These are phyloP conservation scores for Champsocephalus gunnari DNA, from an alignment of 2,797 vertebrate species.

Conservation along the genomic window DNA sequence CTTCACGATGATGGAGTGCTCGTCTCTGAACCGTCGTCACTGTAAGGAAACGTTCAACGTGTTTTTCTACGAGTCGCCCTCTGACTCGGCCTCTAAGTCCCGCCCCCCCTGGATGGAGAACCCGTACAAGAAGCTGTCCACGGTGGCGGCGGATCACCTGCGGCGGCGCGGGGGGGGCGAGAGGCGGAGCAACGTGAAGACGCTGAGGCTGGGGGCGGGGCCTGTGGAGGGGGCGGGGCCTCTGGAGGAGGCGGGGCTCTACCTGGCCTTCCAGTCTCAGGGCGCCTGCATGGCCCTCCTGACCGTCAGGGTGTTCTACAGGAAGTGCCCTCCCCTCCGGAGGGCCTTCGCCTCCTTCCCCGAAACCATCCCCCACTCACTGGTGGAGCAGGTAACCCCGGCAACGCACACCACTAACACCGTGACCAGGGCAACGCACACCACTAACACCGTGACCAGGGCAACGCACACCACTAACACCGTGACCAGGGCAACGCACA, in stretches of 20 bases:
- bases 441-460: too few relatives aligned
- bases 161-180: slow-evolving; percentile 70
- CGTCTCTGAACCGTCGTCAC: slow-evolving; percentile 78
- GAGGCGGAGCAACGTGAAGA: slow-evolving; percentile 85
- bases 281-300: slow-evolving; percentile 91
- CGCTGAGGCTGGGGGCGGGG: slow-evolving; percentile 74
- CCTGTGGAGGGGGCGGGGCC: slow-evolving; percentile 76
- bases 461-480: too few relatives aligned
- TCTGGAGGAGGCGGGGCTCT: slow-evolving; percentile 82
- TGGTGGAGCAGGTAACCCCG: slow-evolving; percentile 85
- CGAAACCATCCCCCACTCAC: slow-evolving; percentile 85
- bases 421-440: neutral
- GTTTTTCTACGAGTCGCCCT: slow-evolving; percentile 82
- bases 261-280: slow-evolving; percentile 90
- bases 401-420: too few relatives aligned
- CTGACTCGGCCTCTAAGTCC: slow-evolving; percentile 77
- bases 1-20: slow-evolving; percentile 91
- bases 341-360: slow-evolving; percentile 86
- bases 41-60: slow-evolving; percentile 93
- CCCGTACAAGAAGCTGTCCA: slow-evolving; percentile 88
- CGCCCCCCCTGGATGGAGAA: slow-evolving; percentile 91
- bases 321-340: slow-evolving; percentile 83
- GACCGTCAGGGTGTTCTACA: slow-evolving; percentile 87
- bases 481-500: too few relatives aligned
- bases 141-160: slow-evolving; percentile 88